These are phyloP conservation scores for Morone saxatilis DNA, from an alignment of 2,113 vertebrate species.

Conservation along the genomic window DNA sequence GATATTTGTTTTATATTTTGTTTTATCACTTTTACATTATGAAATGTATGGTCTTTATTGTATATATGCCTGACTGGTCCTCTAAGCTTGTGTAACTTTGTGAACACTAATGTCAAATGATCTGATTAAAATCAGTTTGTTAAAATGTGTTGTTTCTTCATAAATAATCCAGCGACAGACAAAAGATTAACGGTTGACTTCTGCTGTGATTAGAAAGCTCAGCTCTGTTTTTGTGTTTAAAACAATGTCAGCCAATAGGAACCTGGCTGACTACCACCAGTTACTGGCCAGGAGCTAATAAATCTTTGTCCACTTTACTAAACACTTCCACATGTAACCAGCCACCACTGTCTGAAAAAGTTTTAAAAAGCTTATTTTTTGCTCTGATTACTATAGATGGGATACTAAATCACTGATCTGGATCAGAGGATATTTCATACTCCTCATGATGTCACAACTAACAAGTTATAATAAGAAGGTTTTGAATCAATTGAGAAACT, in stretches of 20 bases:
- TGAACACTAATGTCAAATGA: constrained; percentile 70
- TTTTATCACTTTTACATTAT: constrained; percentile 76
- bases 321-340: neutral
- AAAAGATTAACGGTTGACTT: neutral
- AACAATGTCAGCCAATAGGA: neutral
- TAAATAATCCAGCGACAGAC: constrained; percentile 32
- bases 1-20: constrained; percentile 78
- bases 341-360: neutral
- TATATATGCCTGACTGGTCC: constrained; percentile 70
- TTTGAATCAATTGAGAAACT: too few species aligned
- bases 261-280: neutral
- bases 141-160: constrained; percentile 44
- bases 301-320: neutral
- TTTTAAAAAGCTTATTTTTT: neutral
- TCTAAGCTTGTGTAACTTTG: constrained; percentile 70
- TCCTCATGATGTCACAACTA: too few species aligned
- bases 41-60: constrained; percentile 68
- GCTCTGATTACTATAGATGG: neutral
- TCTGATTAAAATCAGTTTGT: constrained; percentile 73
- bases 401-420: neutral
- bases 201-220: neutral
- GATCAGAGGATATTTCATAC: neutral
- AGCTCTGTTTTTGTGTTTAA: neutral
- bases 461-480: too few species aligned
- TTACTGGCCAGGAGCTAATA: neutral